A percentile compares a stretch with the other conserved stretches of the same genome.
phyloP scores from a whole-genome alignment of 2,888 invertebrate species.

The Dryadula phaetusa region DNA sequence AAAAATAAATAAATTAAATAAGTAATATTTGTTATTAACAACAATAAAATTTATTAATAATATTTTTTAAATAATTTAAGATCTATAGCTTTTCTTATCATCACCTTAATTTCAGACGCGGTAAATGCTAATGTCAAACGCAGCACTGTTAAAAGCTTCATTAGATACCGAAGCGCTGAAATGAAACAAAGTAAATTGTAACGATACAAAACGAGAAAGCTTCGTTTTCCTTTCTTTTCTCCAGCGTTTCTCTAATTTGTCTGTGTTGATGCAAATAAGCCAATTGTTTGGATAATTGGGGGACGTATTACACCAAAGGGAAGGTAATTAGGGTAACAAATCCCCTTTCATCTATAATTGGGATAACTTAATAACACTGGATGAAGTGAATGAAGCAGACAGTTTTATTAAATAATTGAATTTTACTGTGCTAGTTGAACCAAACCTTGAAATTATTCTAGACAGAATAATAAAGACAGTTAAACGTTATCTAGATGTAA shows the following conservation, averaged over 20 bases:
- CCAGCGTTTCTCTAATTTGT: conserved; percentile 18
- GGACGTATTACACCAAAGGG: conserved; percentile 29
- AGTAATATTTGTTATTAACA: neutral
- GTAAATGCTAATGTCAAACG: neutral
- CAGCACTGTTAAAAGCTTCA: conserved; percentile 18
- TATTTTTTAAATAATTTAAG: neutral
- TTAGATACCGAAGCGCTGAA: conserved; percentile 8
- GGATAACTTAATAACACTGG: conserved; percentile 28
- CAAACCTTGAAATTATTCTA: neutral
- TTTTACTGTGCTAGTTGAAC: conserved; percentile 3
- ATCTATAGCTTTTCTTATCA: neutral
- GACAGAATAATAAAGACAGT: neutral
- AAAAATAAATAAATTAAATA: too few species aligned
- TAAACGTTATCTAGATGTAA: neutral
- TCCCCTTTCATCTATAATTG: conserved; percentile 35
- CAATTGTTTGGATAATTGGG: conserved; percentile 37
- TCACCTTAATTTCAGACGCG: neutral
- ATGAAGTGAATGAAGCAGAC: conserved; percentile 20
- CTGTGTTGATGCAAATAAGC: conserved; percentile 34
- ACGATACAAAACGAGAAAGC: conserved; percentile 30
- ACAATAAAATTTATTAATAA: neutral
- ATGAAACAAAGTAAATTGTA: conserved; percentile 30
- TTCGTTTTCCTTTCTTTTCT: conserved; percentile 32
- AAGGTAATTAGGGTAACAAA: conserved; percentile 36
- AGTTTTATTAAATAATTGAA: conserved; percentile 30